Evolutionary conservation across 2,113 vertebrate species (phyloP), one percentile per base, ranked within the genome.

Genomic region (Microcebus griseorufus): DNA sequence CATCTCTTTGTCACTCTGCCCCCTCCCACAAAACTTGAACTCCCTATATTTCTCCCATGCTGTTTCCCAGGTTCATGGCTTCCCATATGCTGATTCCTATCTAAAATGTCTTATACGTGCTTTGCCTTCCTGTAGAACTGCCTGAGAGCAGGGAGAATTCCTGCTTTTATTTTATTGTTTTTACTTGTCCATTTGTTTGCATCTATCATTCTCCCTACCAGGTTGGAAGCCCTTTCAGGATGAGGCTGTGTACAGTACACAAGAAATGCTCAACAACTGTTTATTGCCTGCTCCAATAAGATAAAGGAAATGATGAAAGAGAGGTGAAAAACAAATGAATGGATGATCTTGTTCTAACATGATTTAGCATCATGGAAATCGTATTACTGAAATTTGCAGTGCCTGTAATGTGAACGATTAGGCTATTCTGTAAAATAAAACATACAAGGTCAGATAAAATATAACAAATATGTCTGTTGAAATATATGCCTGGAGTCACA

Each of bases 351-450:
- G 7, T 76, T 86, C 58, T 55, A 70, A 85, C 60, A 94, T 79
- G 58, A 89, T 69, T 96, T 62, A 69, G 48, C 48, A 72, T 86
- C 34, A 62, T 34, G 14, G 67, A 95, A 96, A 92, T 93, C 25
- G n/a, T 20, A 81, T 18, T 69, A 51, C 48, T 83, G 37, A 97
- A 53, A 86, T 83, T 27, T 96, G 22, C 73, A 92, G 53, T 39
- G 39, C 73, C 79, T 86, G 0, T 34, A 79, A 73, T 64, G 22
- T 94, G 88, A 96, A 93, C 95, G 51, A 91, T 45, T 13, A 60
- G 6, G 25, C 23, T 93, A 85, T 55, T 78, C 73, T 91, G 32
- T 42, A 86, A 92, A 76, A 86, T 29, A 94, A 94, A 93, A 80
- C 42, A 90, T 16, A 60, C 9, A 55, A 58, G 62, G 67, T 11